phyloP scores from a whole-genome alignment of 2,113 vertebrate genomes.

The Atrichornis clamosus region DNA sequence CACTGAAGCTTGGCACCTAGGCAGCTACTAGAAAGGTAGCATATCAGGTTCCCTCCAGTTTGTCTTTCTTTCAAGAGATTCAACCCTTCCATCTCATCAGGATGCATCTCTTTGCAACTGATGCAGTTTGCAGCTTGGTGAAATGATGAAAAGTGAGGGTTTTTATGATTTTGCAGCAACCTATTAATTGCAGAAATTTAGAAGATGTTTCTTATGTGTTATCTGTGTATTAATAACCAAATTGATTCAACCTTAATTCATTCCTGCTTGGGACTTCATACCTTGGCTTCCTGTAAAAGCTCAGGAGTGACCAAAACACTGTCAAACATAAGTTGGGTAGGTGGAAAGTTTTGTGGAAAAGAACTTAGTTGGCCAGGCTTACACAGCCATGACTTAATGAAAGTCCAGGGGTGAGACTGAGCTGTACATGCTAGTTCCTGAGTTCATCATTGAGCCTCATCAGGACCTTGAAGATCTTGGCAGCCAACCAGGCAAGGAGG shows the following conservation, averaged over 20 bases:
- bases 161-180: background rate
- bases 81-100: background rate
- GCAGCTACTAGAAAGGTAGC: background rate
- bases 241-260: background rate
- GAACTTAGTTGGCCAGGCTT: background rate
- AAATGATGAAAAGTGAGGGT: background rate
- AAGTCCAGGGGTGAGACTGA: background rate
- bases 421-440: fast-evolving
- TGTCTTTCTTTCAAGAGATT: background rate
- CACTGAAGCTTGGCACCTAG: background rate
- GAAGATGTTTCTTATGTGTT: background rate
- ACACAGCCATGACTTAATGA: fast-evolving
- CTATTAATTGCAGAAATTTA: background rate
- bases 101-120: background rate
- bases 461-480: background rate
- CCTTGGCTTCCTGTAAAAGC: background rate
- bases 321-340: background rate
- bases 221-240: background rate
- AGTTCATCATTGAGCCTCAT: background rate
- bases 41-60: background rate
- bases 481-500: fast-evolving
- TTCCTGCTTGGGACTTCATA: background rate
- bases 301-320: background rate
- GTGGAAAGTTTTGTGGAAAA: background rate
- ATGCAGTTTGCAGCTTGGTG: background rate